These are phyloP conservation scores for Aulostomus chinensis DNA, from an alignment of 2,797 vertebrate genomes.

Conservation along the genomic window DNA sequence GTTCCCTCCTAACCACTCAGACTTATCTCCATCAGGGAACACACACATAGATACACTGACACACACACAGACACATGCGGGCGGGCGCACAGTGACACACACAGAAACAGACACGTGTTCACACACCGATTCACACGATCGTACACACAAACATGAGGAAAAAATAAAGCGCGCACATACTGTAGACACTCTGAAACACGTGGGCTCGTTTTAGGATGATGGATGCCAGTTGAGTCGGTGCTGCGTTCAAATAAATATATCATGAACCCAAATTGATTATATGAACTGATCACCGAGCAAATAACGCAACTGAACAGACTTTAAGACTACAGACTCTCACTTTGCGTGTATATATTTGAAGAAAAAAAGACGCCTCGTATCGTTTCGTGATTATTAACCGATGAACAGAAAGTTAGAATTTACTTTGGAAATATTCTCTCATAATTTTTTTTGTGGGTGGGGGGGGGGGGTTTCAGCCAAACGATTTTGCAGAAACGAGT, in stretches of 20 bases:
- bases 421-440: too few species aligned
- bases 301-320: too few species aligned
- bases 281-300: conserved; percentile 6
- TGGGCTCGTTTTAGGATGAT: conserved; percentile 49
- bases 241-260: too few species aligned
- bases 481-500: too few species aligned
- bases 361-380: too few species aligned
- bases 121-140: conserved; percentile 47
- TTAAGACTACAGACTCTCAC: too few species aligned
- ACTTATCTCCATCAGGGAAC: conserved; percentile 93
- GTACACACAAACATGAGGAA: conserved; percentile 36
- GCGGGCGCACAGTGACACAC: conserved; percentile 23
- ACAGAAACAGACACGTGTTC: conserved; percentile 6
- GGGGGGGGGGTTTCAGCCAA: too few species aligned
- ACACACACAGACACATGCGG: conserved; percentile 7
- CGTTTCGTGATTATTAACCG: too few species aligned
- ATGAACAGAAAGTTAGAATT: too few species aligned
- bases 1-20: conserved; percentile 95
- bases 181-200: conserved; percentile 23
- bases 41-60: conserved; percentile 57
- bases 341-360: too few species aligned
- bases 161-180: conserved; percentile 11
- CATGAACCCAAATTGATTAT: neutral
- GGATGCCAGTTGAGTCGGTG: conserved; percentile 44
- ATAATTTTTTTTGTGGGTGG: too few species aligned